Conservation (phyloP, 2,113 vertebrate genomes). For the Callipepla squamata region DNA sequence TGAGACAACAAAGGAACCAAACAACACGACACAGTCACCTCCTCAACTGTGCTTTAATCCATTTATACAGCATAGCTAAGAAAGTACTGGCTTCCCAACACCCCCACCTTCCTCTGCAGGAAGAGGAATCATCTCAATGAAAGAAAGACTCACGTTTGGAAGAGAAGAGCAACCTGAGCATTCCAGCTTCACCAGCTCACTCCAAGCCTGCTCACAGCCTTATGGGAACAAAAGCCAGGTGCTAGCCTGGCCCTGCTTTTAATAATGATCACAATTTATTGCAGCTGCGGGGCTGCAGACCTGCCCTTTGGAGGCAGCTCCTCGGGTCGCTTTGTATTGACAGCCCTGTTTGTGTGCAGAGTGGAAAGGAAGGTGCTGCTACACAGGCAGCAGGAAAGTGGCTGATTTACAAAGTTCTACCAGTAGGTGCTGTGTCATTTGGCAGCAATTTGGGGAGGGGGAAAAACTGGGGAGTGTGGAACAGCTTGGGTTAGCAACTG, state of each 20-base stretch:
- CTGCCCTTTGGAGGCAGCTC: neutral
- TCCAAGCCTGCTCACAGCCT: too few species aligned
- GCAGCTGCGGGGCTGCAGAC: neutral
- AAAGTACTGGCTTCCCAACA: accelerated
- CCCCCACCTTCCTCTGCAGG: accelerated
- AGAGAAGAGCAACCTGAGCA: accelerated
- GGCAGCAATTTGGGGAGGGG: neutral
- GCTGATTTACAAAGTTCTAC: neutral
- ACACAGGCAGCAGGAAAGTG: neutral
- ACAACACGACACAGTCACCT: neutral
- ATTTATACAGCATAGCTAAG: accelerated
- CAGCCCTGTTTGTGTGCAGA: neutral
- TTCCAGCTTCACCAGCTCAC: accelerated
- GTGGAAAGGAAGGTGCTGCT: neutral
- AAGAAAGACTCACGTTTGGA: neutral
- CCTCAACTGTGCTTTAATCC: accelerated
- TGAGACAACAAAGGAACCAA: accelerated
- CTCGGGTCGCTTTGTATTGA: accelerated
- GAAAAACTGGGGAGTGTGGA: neutral
- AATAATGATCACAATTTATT: neutral
- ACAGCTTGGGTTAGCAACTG: neutral
- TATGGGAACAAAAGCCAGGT: accelerated
- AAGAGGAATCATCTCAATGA: accelerated
- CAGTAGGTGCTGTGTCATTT: neutral
- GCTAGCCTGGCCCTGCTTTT: neutral